Evolutionary conservation across 2,888 invertebrate genomes (phyloP).

Genomic region (Agrotis exclamationis): DNA sequence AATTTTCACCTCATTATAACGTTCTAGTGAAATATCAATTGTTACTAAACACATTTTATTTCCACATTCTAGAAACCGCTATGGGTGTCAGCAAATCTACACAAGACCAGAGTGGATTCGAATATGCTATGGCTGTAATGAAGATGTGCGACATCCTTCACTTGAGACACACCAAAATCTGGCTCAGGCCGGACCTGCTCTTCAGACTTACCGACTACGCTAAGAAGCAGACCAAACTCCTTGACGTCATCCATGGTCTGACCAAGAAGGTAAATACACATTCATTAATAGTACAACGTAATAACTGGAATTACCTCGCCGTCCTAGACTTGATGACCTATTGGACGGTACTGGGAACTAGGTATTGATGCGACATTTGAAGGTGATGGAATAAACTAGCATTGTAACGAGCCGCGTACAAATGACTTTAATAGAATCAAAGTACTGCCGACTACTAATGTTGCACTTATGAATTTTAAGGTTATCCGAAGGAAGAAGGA

Average conservation of each 20-base stretch:
- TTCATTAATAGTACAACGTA: background rate
- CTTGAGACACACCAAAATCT: constrained; percentile 95
- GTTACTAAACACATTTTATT: constrained; percentile 24
- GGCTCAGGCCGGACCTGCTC: constrained; percentile 94
- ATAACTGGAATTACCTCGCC: constrained; percentile 14
- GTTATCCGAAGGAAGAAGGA: constrained; percentile 94
- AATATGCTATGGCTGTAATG: constrained; percentile 97
- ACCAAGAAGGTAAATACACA: constrained; percentile 93
- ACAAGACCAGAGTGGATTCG: constrained; percentile 95
- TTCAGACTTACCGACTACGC: constrained; percentile 95
- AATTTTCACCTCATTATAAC: background rate
- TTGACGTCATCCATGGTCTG: constrained; percentile 95
- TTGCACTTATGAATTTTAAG: constrained; percentile 71
- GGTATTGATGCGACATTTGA: constrained; percentile 44
- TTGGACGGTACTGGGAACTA: constrained; percentile 49
- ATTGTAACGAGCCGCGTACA: constrained; percentile 47
- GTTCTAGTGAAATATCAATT: background rate
- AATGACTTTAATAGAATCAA: constrained; percentile 19
- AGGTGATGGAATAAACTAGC: constrained; percentile 54
- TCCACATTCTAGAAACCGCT: constrained; percentile 93
- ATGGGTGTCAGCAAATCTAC: constrained; percentile 97
- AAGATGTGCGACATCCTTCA: constrained; percentile 97
- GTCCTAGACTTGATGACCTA: constrained; percentile 51
- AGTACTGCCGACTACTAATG: background rate
- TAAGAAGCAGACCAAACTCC: constrained; percentile 93